Evolutionary conservation across 2,113 vertebrate species (phyloP).

Genomic region (Onychostruthus taczanowskii): DNA sequence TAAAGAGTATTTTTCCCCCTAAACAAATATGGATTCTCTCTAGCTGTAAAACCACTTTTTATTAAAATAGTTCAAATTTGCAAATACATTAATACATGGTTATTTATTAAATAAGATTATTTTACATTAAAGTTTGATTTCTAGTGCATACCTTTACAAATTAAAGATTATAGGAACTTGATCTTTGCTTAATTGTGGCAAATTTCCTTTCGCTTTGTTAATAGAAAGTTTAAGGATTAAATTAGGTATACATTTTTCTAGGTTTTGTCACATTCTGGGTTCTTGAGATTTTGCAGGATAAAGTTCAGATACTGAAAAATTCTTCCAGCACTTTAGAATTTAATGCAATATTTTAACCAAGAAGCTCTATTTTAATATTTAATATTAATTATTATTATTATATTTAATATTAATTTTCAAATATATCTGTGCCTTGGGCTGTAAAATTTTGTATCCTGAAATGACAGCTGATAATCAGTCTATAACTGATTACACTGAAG

Average conservation of each 20-base stretch:
- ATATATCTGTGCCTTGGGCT: neutral
- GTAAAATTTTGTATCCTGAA: neutral
- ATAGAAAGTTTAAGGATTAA: neutral
- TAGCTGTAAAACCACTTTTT: neutral
- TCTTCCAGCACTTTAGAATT: neutral
- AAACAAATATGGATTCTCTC: neutral
- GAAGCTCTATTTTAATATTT: neutral
- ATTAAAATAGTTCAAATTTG: neutral
- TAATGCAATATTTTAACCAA: neutral
- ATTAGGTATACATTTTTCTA: neutral
- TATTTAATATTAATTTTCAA: neutral
- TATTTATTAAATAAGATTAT: neutral
- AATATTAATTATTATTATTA: neutral
- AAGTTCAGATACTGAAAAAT: neutral
- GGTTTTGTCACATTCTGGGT: neutral
- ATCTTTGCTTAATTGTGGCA: neutral
- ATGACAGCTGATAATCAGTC: neutral
- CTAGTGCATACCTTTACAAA: neutral
- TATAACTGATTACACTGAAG: neutral
- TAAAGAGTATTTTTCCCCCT: neutral
- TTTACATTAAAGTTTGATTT: neutral
- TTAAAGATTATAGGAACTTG: neutral
- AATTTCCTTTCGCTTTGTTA: neutral
- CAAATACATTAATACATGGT: neutral
- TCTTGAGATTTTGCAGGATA: neutral